Evolutionary conservation across 2,113 vertebrate genomes (phyloP).

Genomic region (Tragelaphus imberbis): DNA sequence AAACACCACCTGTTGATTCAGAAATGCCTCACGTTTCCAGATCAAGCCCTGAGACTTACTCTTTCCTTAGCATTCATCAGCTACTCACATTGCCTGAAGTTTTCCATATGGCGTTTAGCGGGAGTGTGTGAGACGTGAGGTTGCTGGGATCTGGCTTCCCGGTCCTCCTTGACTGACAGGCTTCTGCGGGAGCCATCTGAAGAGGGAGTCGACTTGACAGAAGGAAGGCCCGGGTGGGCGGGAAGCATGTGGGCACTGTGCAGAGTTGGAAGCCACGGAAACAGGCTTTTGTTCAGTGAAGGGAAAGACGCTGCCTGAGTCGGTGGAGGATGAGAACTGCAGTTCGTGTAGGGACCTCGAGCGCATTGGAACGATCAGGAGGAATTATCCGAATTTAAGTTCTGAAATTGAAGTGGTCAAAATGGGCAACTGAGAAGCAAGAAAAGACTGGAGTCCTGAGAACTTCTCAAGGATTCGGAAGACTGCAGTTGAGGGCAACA

Average conservation of each 20-base stretch:
- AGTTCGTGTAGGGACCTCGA: not conserved
- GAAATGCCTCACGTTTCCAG: not conserved
- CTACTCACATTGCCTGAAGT: not conserved
- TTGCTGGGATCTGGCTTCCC: not conserved
- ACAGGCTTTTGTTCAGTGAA: not conserved
- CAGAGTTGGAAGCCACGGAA: not conserved
- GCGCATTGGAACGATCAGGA: fast-evolving
- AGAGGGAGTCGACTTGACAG: no score
- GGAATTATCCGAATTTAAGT: not conserved
- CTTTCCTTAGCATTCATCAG: not conserved
- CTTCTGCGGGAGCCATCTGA: not conserved
- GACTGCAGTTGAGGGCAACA: not conserved
- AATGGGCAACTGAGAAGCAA: not conserved
- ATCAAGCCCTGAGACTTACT: not conserved
- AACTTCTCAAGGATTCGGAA: no score
- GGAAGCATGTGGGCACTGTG: not conserved
- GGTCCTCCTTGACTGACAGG: not conserved
- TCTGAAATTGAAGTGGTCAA: no score
- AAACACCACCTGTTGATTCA: not conserved
- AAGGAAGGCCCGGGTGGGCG: not conserved
- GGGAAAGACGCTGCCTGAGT: no score
- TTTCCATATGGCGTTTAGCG: no score
- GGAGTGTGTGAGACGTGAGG: not conserved
- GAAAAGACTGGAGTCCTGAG: not conserved
- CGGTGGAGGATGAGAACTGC: not conserved